Conservation (phyloP, 2,113 vertebrate species). For the Corydoras sp. region DNA sequence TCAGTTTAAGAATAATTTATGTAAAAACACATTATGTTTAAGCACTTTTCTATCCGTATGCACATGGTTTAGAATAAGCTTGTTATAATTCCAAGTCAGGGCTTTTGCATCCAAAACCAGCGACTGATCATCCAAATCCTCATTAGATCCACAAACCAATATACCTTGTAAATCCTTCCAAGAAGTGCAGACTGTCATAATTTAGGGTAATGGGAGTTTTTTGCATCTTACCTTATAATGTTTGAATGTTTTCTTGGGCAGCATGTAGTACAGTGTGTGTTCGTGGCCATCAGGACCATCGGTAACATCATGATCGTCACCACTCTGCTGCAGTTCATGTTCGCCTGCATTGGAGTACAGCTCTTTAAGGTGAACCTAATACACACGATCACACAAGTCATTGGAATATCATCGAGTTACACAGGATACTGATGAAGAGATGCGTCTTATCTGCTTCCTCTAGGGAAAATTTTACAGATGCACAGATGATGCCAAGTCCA, state of each 20-base stretch:
- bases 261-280: slow-evolving; percentile 98
- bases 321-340: slow-evolving; percentile 97
- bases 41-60: no score
- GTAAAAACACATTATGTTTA: no score
- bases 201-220: neutral
- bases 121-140: no score
- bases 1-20: no score
- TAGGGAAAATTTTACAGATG: slow-evolving; percentile 97
- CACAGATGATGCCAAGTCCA: slow-evolving; percentile 92
- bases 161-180: no score
- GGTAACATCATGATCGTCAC: slow-evolving; percentile 99
- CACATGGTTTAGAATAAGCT: no score
- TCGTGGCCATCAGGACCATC: slow-evolving; percentile 95
- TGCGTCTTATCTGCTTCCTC: slow-evolving; percentile 6
- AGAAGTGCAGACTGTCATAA: no score
- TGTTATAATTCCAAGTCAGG: no score
- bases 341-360: slow-evolving; percentile 95
- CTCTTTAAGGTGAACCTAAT: slow-evolving; percentile 83
- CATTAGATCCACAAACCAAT: no score
- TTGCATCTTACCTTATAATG: neutral
- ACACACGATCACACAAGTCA: neutral
- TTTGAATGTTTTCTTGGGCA: slow-evolving; percentile 45
- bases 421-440: neutral
- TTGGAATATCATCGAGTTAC: neutral
- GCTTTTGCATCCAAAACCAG: no score